These are phyloP conservation scores for Pachycephala philippinensis DNA, from an alignment of 2,113 vertebrate species.

Conservation along the genomic window DNA sequence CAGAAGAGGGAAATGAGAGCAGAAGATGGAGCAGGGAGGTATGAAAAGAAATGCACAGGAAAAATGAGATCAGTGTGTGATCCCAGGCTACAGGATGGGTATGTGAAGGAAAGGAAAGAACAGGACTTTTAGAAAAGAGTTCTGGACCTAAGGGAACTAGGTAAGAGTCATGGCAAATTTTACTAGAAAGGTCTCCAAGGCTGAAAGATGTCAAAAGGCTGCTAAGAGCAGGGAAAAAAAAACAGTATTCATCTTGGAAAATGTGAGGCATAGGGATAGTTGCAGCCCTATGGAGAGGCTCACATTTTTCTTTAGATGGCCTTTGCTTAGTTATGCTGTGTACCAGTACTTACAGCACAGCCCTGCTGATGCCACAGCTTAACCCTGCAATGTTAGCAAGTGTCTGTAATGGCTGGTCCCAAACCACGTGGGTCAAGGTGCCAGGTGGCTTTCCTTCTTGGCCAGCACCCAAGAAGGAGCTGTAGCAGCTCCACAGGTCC, in stretches of 20 bases:
- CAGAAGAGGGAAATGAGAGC: neutral
- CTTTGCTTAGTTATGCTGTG: neutral
- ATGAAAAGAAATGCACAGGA: neutral
- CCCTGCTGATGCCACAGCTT: neutral
- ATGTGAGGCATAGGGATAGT: neutral
- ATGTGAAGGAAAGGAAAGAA: neutral
- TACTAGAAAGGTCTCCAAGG: neutral
- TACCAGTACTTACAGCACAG: neutral
- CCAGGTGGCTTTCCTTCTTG: neutral
- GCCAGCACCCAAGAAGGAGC: neutral
- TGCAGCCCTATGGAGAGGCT: neutral
- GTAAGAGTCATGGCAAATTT: neutral
- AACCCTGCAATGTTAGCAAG: neutral
- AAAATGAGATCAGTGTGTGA: neutral
- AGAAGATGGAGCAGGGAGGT: neutral
- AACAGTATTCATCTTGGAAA: neutral
- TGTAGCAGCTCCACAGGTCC: neutral
- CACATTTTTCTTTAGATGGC: neutral
- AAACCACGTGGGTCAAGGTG: rapidly evolving
- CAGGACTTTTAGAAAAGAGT: neutral
- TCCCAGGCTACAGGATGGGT: neutral
- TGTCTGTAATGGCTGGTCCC: neutral
- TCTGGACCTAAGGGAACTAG: neutral
- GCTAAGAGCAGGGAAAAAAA: neutral
- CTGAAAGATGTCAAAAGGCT: neutral